Conservation (phyloP, 1,140 invertebrate species). For the Rhagoletis zephyria region DNA sequence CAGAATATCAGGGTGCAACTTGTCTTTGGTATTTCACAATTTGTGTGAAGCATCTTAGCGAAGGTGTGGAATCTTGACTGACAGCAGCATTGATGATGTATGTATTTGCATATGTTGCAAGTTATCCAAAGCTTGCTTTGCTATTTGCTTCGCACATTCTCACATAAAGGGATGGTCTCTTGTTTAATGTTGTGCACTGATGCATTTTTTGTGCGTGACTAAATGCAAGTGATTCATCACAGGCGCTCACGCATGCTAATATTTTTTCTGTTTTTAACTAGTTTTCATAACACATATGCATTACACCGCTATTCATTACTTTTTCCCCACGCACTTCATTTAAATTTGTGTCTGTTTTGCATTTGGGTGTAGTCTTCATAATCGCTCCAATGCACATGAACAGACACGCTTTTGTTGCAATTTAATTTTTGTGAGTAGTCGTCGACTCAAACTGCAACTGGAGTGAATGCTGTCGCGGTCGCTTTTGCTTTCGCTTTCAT, state of each 20-base stretch:
- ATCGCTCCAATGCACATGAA: slow-evolving; percentile 2
- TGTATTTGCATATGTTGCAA: slow-evolving; percentile 46
- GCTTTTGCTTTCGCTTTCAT: too few relatives aligned
- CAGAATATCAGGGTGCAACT: too few relatives aligned
- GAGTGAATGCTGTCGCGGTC: not conserved
- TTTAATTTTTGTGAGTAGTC: slow-evolving; percentile 3
- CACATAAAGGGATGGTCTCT: not conserved
- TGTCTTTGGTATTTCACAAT: not conserved
- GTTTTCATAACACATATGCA: not conserved
- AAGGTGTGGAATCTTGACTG: slow-evolving; percentile 9
- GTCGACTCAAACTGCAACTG: not conserved
- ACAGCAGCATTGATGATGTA: not conserved
- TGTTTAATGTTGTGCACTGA: slow-evolving; percentile 25
- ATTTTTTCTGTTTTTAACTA: not conserved
- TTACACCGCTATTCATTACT: not conserved
- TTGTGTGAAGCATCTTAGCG: not conserved
- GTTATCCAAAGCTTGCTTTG: not conserved
- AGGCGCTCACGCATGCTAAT: not conserved
- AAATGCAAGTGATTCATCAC: slow-evolving; percentile 38
- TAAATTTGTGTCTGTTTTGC: slow-evolving; percentile 5
- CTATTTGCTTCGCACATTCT: not conserved
- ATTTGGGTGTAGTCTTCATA: not conserved
- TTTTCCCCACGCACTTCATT: not conserved
- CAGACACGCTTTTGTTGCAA: not conserved
- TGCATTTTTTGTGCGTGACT: slow-evolving; percentile 17